Conservation (phyloP, 2,113 vertebrate species). For the Heterocephalus glaber region DNA sequence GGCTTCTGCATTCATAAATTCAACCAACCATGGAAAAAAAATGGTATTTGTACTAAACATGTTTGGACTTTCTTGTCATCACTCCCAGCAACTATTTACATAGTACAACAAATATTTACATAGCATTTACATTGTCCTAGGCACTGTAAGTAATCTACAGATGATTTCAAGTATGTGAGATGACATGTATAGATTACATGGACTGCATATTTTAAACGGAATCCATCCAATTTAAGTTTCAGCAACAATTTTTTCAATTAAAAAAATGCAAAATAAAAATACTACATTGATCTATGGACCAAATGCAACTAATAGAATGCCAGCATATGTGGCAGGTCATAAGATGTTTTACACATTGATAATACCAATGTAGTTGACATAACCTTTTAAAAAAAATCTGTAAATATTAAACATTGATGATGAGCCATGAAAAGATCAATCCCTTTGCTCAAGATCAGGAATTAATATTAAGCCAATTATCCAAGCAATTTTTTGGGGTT, state of each 20-base stretch:
- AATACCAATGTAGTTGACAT: neutral
- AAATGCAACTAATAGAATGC: neutral
- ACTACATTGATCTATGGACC: neutral
- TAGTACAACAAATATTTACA: neutral
- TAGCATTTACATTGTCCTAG: neutral
- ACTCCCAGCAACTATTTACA: neutral
- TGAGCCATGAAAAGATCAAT: neutral
- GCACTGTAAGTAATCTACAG: neutral
- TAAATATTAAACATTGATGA: neutral
- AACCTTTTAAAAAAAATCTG: neutral
- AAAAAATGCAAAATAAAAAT: neutral
- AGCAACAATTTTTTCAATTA: neutral
- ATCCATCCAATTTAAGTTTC: neutral
- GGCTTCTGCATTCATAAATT: neutral
- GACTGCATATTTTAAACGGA: neutral
- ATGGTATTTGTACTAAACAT: neutral
- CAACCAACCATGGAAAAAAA: neutral
- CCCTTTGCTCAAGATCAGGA: neutral
- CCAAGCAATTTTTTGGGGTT: conserved; percentile 27
- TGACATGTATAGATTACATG: neutral
- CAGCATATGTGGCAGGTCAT: neutral
- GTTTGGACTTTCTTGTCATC: neutral
- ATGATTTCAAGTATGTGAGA: neutral
- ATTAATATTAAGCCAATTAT: neutral
- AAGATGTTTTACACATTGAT: neutral